Evolutionary conservation across 2,113 vertebrate genomes (phyloP).

Genomic region (Pavo muticus): DNA sequence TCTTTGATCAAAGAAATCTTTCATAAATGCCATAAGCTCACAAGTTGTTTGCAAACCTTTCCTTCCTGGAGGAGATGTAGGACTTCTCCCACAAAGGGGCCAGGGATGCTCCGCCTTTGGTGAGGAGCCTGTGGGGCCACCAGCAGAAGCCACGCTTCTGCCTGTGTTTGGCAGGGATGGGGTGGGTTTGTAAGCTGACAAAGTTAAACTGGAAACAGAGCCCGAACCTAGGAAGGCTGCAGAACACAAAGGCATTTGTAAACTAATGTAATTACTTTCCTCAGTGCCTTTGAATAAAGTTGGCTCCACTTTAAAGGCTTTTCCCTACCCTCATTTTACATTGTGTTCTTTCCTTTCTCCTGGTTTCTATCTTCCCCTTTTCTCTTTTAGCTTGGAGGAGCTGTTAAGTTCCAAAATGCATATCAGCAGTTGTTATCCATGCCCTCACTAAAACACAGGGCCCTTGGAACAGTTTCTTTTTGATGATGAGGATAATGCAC

Average conservation of each 20-base stretch:
- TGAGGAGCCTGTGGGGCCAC: background rate
- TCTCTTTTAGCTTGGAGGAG: slow-evolving; percentile 20
- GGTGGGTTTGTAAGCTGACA: slow-evolving; percentile 48
- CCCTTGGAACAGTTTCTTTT: background rate
- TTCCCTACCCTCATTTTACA: slow-evolving; percentile 48
- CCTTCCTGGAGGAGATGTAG: background rate
- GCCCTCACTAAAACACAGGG: background rate
- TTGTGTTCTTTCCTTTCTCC: slow-evolving; percentile 52
- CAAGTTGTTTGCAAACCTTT: slow-evolving; percentile 12
- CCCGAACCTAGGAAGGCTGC: slow-evolving; percentile 42
- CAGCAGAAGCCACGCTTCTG: slow-evolving; percentile 22
- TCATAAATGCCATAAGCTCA: background rate
- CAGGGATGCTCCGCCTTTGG: background rate
- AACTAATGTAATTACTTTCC: slow-evolving; percentile 62
- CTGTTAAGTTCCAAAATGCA: background rate
- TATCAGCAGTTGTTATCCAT: background rate
- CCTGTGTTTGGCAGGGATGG: background rate
- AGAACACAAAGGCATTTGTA: slow-evolving; percentile 57
- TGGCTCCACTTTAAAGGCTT: slow-evolving; percentile 70
- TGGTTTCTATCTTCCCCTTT: background rate
- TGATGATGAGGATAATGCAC: slow-evolving; percentile 3
- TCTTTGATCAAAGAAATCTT: slow-evolving; percentile 35
- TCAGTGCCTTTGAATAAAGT: slow-evolving; percentile 65
- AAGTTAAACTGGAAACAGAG: slow-evolving; percentile 40
- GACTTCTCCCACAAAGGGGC: background rate